phyloP scores from a whole-genome alignment of 53 echinoderm and acorn worm species.

The Mesocentrotus franciscanus region DNA sequence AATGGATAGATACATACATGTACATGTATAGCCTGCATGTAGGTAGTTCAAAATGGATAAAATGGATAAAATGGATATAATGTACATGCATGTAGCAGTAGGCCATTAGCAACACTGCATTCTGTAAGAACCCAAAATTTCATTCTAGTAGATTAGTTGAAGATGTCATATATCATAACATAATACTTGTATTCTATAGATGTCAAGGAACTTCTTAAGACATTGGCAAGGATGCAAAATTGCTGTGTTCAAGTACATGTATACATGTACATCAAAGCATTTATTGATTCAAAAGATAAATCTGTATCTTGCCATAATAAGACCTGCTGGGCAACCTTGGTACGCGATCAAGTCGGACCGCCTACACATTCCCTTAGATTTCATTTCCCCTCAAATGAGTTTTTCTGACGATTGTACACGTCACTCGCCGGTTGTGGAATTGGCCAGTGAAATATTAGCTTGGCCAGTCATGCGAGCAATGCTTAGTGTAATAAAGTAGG shows the following conservation, averaged over 20 bases:
- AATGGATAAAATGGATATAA: too few relatives aligned
- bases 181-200: neutral
- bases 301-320: neutral
- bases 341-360: conserved; percentile 14
- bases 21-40: too few relatives aligned
- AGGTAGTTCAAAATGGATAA: too few relatives aligned
- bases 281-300: neutral
- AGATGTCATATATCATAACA: too few relatives aligned
- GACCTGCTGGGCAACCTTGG: conserved; percentile 50
- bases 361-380: conserved; percentile 47
- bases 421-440: neutral
- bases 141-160: too few relatives aligned
- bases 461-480: conserved; percentile 23
- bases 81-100: too few relatives aligned
- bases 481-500: neutral
- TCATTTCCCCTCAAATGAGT: neutral
- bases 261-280: neutral
- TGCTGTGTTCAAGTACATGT: neutral
- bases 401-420: conserved; percentile 37
- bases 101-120: too few relatives aligned
- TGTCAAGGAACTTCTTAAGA: neutral
- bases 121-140: too few relatives aligned
- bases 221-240: neutral
- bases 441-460: neutral
- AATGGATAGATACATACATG: too few relatives aligned